phyloP scores from a whole-genome alignment of 2,888 invertebrate genomes.

The Oxycera nigricornis region DNA sequence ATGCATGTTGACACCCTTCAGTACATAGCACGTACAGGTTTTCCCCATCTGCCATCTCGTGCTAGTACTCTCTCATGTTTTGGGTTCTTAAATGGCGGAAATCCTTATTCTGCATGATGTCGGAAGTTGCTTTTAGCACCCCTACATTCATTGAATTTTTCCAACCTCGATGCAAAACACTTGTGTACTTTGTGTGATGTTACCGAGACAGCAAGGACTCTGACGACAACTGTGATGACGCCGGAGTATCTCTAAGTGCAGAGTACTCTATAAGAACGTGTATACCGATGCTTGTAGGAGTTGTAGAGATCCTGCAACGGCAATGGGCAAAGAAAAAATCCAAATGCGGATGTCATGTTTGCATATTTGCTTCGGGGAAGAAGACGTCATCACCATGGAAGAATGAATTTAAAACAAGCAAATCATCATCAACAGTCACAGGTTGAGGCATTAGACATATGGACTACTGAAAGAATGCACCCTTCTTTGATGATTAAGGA shows the following conservation, averaged over 20 bases:
- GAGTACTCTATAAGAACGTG: neutral
- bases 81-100: conserved; percentile 35
- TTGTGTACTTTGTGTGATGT: conserved; percentile 10
- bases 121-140: conserved; percentile 20
- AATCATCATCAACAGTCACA: conserved; percentile 31
- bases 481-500: conserved; percentile 26
- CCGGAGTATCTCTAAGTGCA: neutral
- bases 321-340: neutral
- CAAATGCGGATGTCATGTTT: conserved; percentile 39
- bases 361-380: conserved; percentile 20
- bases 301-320: no score
- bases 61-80: neutral
- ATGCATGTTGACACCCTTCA: neutral
- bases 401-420: conserved; percentile 36
- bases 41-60: neutral
- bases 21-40: neutral
- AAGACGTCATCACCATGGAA: neutral
- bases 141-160: conserved; percentile 1
- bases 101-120: conserved; percentile 38
- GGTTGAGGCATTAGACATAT: conserved; percentile 22
- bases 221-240: neutral
- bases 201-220: conserved; percentile 23
- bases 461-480: conserved; percentile 20
- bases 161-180: neutral
- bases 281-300: neutral